phyloP scores from a whole-genome alignment of 2,888 invertebrate species.

The Gari tellinella region DNA sequence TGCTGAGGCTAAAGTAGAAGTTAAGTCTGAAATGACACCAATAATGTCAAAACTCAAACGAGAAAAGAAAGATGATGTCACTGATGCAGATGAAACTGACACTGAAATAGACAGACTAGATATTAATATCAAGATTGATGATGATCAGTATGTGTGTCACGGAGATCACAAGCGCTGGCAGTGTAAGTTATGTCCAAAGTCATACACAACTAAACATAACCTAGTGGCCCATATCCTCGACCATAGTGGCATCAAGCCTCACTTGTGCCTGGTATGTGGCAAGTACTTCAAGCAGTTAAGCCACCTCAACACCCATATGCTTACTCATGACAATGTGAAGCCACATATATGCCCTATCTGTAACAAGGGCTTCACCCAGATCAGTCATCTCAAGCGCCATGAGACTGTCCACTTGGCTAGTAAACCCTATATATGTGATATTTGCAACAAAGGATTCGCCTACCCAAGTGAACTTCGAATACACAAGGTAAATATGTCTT shows the following conservation, averaged over 20 bases:
- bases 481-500: slow-evolving; percentile 66
- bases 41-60: slow-evolving; percentile 54
- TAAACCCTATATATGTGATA: slow-evolving; percentile 78
- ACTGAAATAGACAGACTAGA: slow-evolving; percentile 71
- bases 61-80: slow-evolving; percentile 3
- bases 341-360: slow-evolving; percentile 82
- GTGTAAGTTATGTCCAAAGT: slow-evolving; percentile 82
- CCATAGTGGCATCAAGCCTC: slow-evolving; percentile 83
- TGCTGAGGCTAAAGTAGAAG: slow-evolving; percentile 8
- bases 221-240: slow-evolving; percentile 83
- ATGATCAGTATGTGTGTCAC: slow-evolving; percentile 78
- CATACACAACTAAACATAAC: slow-evolving; percentile 84
- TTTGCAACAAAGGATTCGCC: slow-evolving; percentile 81
- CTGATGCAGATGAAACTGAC: slow-evolving; percentile 25
- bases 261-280: slow-evolving; percentile 83
- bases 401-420: slow-evolving; percentile 80
- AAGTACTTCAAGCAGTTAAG: slow-evolving; percentile 84
- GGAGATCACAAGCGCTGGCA: slow-evolving; percentile 83
- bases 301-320: slow-evolving; percentile 83
- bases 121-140: slow-evolving; percentile 80
- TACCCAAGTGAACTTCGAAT: slow-evolving; percentile 80
- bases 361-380: slow-evolving; percentile 82
- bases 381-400: slow-evolving; percentile 83
- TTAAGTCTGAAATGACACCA: slow-evolving; percentile 33
- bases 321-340: slow-evolving; percentile 82